phyloP scores from a whole-genome alignment of 2,113 vertebrate genomes.

The Urocynchramus pylzowi region DNA sequence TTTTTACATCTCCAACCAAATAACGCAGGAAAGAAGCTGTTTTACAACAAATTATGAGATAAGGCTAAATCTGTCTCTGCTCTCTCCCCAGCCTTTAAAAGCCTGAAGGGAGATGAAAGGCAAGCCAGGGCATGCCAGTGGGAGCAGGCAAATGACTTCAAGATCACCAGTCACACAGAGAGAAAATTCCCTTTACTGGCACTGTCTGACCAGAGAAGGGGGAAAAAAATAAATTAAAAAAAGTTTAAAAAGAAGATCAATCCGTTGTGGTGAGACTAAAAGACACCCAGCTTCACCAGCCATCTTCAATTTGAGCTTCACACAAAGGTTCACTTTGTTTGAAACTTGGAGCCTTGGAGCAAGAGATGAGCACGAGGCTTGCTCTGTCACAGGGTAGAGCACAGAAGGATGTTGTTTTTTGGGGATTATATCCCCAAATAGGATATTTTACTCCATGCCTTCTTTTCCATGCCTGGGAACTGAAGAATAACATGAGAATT shows the following conservation, averaged over 20 bases:
- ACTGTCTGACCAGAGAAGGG: neutral
- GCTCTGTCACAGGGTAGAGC: neutral
- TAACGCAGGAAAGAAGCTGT: neutral
- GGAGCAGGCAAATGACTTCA: neutral
- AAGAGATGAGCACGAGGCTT: neutral
- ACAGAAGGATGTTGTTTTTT: neutral
- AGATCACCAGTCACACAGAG: neutral
- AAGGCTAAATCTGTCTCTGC: neutral
- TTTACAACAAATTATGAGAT: neutral
- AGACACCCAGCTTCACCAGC: neutral
- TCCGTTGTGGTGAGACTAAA: neutral
- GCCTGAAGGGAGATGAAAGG: conserved; percentile 1
- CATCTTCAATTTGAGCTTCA: neutral
- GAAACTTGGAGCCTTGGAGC: neutral
- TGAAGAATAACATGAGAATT: neutral
- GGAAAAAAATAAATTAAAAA: neutral
- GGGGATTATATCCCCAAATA: fast-evolving
- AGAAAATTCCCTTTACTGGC: neutral
- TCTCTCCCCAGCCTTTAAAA: neutral
- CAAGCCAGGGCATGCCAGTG: neutral
- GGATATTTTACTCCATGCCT: neutral
- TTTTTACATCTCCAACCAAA: neutral
- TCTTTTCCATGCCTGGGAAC: neutral
- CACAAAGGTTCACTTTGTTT: conserved; percentile 9
- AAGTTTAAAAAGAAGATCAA: neutral